Conservation (phyloP, 2,888 invertebrate genomes). For the Anorthoa munda region DNA sequence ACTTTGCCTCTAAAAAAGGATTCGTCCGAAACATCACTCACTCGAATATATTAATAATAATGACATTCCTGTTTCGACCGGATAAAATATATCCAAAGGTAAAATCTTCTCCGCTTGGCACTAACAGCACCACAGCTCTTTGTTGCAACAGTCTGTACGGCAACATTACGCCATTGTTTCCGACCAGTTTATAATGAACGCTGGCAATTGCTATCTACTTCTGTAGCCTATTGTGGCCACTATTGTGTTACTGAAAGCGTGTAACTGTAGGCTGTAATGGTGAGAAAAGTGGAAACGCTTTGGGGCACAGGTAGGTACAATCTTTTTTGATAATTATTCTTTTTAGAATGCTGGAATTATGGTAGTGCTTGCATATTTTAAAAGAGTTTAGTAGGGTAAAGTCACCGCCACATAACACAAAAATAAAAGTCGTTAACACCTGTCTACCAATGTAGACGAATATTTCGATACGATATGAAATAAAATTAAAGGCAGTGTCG, state of each 20-base stretch:
- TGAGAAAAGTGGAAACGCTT: slow-evolving; percentile 2
- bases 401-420: too few species aligned
- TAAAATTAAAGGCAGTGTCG: too few species aligned
- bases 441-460: not conserved
- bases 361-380: not conserved
- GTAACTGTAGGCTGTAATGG: slow-evolving; percentile 16
- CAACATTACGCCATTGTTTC: slow-evolving; percentile 57
- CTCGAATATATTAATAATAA: too few species aligned
- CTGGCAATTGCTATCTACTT: slow-evolving; percentile 48
- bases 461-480: not conserved
- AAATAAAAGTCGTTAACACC: too few species aligned
- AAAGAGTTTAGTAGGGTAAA: not conserved
- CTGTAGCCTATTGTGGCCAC: slow-evolving; percentile 49
- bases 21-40: too few species aligned
- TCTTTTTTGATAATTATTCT: not conserved
- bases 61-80: too few species aligned
- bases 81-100: too few species aligned
- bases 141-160: slow-evolving; percentile 21
- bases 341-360: not conserved
- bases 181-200: slow-evolving; percentile 51
- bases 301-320: not conserved
- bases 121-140: not conserved
- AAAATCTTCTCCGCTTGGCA: slow-evolving; percentile 4
- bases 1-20: too few species aligned
- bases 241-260: slow-evolving; percentile 48